Evolutionary conservation across 1,140 invertebrate species (phyloP), one percentile per base, ranked within the genome.

Genomic region (Campoletis sonorensis): DNA sequence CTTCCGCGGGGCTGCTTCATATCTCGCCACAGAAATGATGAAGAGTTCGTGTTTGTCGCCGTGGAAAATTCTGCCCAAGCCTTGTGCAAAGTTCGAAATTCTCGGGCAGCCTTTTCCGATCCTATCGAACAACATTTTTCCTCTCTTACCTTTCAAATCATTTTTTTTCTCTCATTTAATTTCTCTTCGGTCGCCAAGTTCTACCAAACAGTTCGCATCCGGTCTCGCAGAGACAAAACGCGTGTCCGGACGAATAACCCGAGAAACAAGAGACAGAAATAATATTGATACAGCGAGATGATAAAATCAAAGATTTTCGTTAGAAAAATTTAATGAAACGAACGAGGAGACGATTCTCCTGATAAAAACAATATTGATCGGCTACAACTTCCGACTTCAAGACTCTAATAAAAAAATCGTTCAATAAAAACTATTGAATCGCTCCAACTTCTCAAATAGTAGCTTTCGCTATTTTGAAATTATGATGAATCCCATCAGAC

Each of bases 131-230:
- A 54, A 54, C 81, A 54, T 82, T 77, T 82, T 71, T 73, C 79
- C 80, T 83, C 64, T 79, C 40, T 68, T 81, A 83, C 81, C 67
- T 70, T 30, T 33, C 68, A 45, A 45, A 2, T 30, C 10, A 16
- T 68, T 27, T 27, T 26, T 30, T 1, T 68, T 61, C 64, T 68
- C 13, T 68, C 64, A 1, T 45, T 45, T 45, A 5, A 45, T 45
- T 45, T 54, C 18, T 54, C 16, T n/a, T n/a, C 8, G n/a, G 68
- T 70, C 68, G 30, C 37, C 10, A 1, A 70, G 13, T 70, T 70
- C 40, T 37, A 30, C 68, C 68, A 70, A 70, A 70, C 68, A 70
- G 40, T 70, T 70, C 68, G 68, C 68, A 70, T 70, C 68, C 68
- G 68, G 30, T 37, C 15, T 11, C 27, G n/a, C 2, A 26, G 64